Evolutionary conservation across 2,888 invertebrate species (phyloP).

Genomic region (Lasius fuliginosus): DNA sequence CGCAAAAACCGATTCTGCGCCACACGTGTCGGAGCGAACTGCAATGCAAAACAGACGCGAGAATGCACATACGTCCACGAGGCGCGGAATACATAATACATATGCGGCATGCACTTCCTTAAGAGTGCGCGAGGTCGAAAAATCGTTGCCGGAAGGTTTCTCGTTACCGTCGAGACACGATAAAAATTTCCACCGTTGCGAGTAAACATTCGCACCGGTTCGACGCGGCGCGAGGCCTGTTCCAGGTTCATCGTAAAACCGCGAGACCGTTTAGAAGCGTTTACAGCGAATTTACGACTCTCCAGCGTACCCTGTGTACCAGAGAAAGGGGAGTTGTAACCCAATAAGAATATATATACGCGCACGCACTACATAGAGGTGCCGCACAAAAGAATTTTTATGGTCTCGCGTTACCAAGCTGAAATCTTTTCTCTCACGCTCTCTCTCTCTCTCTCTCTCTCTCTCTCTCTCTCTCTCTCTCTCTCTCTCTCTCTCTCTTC

Average conservation of each 20-base stretch:
- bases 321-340: slow-evolving; percentile 60
- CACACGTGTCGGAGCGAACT: slow-evolving; percentile 2
- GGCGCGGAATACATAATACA: slow-evolving; percentile 43
- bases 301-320: slow-evolving; percentile 31
- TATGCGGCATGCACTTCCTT: slow-evolving; percentile 19
- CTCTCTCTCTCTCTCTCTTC: too few species aligned
- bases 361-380: slow-evolving; percentile 41
- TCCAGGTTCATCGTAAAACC: slow-evolving; percentile 62
- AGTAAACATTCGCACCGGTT: slow-evolving; percentile 47
- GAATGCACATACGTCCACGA: slow-evolving; percentile 5
- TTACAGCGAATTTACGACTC: slow-evolving; percentile 70
- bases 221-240: slow-evolving; percentile 11
- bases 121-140: slow-evolving; percentile 31
- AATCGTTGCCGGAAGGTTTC: slow-evolving; percentile 53
- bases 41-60: slow-evolving; percentile 23
- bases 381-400: slow-evolving; percentile 59
- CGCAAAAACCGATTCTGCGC: slow-evolving; percentile 18
- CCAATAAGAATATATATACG: slow-evolving; percentile 54
- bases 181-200: slow-evolving; percentile 42
- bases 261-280: slow-evolving; percentile 67
- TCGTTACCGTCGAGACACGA: slow-evolving; percentile 43
- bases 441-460: not conserved
- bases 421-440: slow-evolving; percentile 4
- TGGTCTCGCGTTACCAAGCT: slow-evolving; percentile 53
- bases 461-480: not conserved